A percentile compares a stretch with the other conserved stretches of the same genome.
phyloP scores from a whole-genome alignment of 2,797 vertebrate genomes.

The Lagocephalus sceleratus region DNA sequence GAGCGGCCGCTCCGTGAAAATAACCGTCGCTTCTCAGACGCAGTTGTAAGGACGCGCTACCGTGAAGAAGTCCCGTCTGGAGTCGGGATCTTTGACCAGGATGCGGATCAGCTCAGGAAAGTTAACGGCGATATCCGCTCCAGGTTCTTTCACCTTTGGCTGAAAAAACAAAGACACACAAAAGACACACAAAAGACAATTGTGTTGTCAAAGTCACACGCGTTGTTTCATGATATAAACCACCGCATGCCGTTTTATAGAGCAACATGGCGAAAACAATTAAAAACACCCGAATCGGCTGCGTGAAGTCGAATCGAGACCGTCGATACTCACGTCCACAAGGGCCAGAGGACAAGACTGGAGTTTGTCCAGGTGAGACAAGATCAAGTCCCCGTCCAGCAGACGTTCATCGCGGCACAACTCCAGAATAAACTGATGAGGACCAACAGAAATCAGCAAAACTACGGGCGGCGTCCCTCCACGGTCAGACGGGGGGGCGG shows the following conservation, averaged over 20 bases:
- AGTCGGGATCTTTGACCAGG: constrained; percentile 65
- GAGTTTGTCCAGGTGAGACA: constrained; percentile 53
- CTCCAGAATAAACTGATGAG: constrained; percentile 65
- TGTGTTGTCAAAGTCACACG: too few relatives aligned
- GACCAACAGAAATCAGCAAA: constrained; percentile 2
- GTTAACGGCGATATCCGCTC: constrained; percentile 45
- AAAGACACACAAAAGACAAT: neutral
- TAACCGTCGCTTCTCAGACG: too few relatives aligned
- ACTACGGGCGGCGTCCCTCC: too few relatives aligned
- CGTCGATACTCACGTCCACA: constrained; percentile 15
- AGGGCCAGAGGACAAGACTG: neutral
- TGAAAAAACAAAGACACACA: neutral
- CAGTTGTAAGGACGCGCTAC: too few relatives aligned
- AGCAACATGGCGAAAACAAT: too few relatives aligned
- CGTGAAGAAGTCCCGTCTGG: constrained; percentile 64
- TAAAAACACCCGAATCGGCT: too few relatives aligned
- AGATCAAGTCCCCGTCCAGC: constrained; percentile 37
- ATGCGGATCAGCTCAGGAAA: constrained; percentile 65
- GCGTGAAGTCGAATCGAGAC: neutral
- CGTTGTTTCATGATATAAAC: too few relatives aligned
- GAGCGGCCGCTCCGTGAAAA: too few relatives aligned
- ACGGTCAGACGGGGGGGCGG: too few relatives aligned
- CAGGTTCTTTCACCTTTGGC: constrained; percentile 40
- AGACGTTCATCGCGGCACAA: constrained; percentile 48
- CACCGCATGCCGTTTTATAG: too few relatives aligned